Percentiles rank a stretch among this genome's conserved stretches.
Conservation (phyloP, 2,888 invertebrate species). For the Chalcosyrphus nemorum region DNA sequence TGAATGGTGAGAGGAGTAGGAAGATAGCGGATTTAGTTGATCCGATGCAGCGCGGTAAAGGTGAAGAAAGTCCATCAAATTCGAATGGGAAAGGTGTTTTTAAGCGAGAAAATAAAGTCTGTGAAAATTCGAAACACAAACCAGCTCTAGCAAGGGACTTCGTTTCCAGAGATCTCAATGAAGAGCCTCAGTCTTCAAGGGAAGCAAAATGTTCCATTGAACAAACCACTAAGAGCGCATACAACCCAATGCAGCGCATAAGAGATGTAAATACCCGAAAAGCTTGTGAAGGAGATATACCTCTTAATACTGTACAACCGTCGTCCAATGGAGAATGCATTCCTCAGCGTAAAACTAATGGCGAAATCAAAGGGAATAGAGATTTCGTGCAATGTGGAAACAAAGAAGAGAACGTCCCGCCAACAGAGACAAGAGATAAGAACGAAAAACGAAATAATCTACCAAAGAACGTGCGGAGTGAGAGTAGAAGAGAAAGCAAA, state of each 20-base stretch:
- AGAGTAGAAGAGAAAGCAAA: too few species aligned
- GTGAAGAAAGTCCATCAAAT: not conserved
- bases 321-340: not conserved
- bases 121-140: not conserved
- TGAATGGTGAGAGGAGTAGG: not conserved
- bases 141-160: not conserved
- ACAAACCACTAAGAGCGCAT: too few species aligned
- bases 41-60: too few species aligned
- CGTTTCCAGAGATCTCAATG: not conserved
- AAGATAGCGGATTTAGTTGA: not conserved
- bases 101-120: not conserved
- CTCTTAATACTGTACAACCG: too few species aligned
- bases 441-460: not conserved
- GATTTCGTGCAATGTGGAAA: not conserved
- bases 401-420: too few species aligned
- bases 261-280: too few species aligned
- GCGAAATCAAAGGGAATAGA: not conserved
- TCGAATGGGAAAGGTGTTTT: not conserved
- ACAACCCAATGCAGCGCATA: too few species aligned
- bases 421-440: too few species aligned
- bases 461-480: not conserved
- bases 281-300: too few species aligned
- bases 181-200: not conserved
- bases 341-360: not conserved
- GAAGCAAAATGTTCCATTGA: too few species aligned